Percentiles rank a stretch among this genome's conserved stretches.
Conservation (phyloP, 1,140 invertebrate species). For the Drosophila repleta region DNA sequence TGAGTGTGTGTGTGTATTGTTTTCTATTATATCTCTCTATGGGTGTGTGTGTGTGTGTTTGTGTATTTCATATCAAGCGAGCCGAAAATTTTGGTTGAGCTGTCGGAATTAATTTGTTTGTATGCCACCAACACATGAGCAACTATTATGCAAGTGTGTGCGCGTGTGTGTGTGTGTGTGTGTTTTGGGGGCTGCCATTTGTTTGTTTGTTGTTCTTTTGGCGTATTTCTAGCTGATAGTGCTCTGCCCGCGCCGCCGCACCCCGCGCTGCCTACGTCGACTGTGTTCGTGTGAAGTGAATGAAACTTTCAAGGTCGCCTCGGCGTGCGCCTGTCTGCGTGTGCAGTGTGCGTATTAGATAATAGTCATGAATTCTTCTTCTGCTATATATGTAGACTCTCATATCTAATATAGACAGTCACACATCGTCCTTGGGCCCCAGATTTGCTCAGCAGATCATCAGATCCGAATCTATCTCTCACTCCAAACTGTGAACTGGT, state of each 20-base stretch:
- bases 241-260: constrained; percentile 37
- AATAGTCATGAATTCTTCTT: constrained; percentile 53
- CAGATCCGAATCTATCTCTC: not conserved
- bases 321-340: constrained; percentile 16
- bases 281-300: constrained; percentile 70
- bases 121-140: constrained; percentile 19
- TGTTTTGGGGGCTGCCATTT: constrained; percentile 56
- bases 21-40: constrained; percentile 1
- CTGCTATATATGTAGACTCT: constrained; percentile 32
- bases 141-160: not conserved
- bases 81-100: constrained; percentile 50
- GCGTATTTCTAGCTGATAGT: constrained; percentile 78
- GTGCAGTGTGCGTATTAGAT: constrained; percentile 70
- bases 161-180: constrained; percentile 29
- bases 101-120: constrained; percentile 61
- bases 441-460: constrained; percentile 1
- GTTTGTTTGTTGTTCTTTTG: constrained; percentile 62
- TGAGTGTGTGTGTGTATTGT: not conserved
- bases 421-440: constrained; percentile 4
- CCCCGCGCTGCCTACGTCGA: constrained; percentile 3
- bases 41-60: not conserved
- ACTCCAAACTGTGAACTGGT: constrained; percentile 1
- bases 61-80: constrained; percentile 47
- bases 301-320: constrained; percentile 80
- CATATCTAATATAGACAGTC: constrained; percentile 5